phyloP scores from a whole-genome alignment of 2,797 vertebrate genomes.

The Garrulus glandarius region DNA sequence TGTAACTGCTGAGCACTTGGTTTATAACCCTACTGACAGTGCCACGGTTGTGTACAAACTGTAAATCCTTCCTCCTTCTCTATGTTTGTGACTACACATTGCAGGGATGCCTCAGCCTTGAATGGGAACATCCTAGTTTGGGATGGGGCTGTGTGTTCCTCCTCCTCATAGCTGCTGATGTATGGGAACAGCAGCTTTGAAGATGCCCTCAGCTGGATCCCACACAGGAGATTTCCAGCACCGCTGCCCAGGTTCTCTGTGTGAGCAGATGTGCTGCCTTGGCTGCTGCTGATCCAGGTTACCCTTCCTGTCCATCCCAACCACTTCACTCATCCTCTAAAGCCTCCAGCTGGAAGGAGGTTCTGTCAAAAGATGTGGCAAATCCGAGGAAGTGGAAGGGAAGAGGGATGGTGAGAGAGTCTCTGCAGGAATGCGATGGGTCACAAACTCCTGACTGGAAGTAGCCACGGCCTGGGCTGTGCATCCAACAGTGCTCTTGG shows the following conservation, averaged over 20 bases:
- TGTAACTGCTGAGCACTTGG: neutral
- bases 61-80: neutral
- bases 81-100: accelerated
- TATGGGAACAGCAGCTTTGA: neutral
- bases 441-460: neutral
- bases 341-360: neutral
- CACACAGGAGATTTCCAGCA: neutral
- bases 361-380: neutral
- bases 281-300: neutral
- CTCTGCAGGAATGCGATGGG: neutral
- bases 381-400: neutral
- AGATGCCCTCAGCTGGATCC: neutral
- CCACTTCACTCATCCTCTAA: neutral
- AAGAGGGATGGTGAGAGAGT: neutral
- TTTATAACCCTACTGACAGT: neutral
- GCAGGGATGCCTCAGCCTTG: neutral
- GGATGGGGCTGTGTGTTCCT: neutral
- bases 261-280: neutral
- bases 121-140: neutral
- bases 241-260: neutral
- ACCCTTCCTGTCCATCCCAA: neutral
- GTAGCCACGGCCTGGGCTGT: neutral
- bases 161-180: neutral
- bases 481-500: neutral
- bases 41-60: neutral